These are phyloP conservation scores for Scaptomyza caliginosa DNA, from an alignment of 2,888 invertebrate species.

Conservation along the genomic window DNA sequence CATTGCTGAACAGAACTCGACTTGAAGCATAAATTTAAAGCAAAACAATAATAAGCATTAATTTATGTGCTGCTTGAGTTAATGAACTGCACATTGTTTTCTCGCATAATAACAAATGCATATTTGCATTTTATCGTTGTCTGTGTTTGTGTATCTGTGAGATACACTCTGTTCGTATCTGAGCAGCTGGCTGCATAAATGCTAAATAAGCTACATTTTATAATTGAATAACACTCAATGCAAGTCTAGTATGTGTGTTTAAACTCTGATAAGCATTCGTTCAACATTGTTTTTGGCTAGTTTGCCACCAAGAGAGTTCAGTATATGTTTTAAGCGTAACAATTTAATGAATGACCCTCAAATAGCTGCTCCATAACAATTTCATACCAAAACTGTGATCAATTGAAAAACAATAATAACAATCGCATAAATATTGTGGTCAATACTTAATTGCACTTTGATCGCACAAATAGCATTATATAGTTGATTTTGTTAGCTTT, in stretches of 20 bases:
- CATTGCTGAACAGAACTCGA: constrained; percentile 21
- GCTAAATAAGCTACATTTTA: constrained; percentile 69
- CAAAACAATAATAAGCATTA: constrained; percentile 50
- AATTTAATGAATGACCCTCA: constrained; percentile 41
- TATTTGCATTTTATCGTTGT: constrained; percentile 40
- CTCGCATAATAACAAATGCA: neutral
- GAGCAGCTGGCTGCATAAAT: constrained; percentile 46
- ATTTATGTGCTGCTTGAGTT: constrained; percentile 51
- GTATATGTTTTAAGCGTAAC: neutral
- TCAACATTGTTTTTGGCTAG: constrained; percentile 1
- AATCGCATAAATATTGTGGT: constrained; percentile 30
- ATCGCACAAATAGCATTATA: constrained; percentile 13
- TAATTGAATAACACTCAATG: constrained; percentile 55
- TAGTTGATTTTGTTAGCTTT: neutral
- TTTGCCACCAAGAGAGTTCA: neutral
- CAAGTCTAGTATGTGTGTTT: neutral
- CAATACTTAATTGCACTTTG: constrained; percentile 55
- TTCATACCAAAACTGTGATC: constrained; percentile 9
- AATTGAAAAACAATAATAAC: constrained; percentile 40
- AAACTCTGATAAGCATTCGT: constrained; percentile 31
- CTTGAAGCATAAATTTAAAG: constrained; percentile 26
- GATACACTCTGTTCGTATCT: neutral
- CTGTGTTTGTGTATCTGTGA: constrained; percentile 14
- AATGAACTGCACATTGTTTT: constrained; percentile 71
- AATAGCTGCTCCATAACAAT: constrained; percentile 3